These are phyloP conservation scores for Chrysochloris asiatica DNA, from an alignment of 2,113 vertebrate genomes.

Conservation along the genomic window DNA sequence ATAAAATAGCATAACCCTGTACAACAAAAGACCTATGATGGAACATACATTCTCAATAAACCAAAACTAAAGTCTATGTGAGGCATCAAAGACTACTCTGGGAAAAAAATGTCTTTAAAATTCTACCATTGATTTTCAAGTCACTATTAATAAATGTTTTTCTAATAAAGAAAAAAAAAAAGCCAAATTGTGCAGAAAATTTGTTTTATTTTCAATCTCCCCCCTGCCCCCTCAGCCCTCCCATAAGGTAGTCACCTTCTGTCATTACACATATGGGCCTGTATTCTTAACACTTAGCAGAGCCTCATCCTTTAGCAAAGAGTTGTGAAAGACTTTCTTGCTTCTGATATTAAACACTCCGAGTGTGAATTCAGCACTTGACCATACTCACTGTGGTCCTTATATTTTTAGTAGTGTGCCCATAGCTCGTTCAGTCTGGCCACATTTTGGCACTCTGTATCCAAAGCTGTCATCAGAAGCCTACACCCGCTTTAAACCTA, in stretches of 20 bases:
- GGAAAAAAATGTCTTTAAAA: neutral
- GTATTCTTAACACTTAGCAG: conserved; percentile 51
- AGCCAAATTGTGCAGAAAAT: conserved; percentile 54
- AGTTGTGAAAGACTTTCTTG: conserved; percentile 57
- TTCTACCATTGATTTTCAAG: conserved; percentile 25
- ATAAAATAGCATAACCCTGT: neutral
- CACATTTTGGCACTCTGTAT: conserved; percentile 53
- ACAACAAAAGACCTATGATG: neutral
- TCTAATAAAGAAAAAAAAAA: conserved; percentile 65
- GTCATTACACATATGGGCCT: conserved; percentile 62
- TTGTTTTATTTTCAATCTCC: conserved; percentile 15
- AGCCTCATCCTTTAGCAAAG: conserved; percentile 50
- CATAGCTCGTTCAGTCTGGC: conserved; percentile 64
- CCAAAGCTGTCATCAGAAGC: conserved; percentile 69
- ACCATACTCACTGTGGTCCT: conserved; percentile 5
- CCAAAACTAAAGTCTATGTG: neutral
- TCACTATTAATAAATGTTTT: conserved; percentile 60
- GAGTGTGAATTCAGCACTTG: conserved; percentile 72
- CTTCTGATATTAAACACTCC: conserved; percentile 60
- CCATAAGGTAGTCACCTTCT: conserved; percentile 51
- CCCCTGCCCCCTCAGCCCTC: neutral
- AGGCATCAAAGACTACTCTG: neutral
- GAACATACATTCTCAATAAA: neutral
- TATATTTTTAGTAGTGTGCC: conserved; percentile 62
- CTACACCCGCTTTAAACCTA: conserved; percentile 64